Conservation (phyloP, 2,888 invertebrate genomes). For the Ptilodon capucinus region DNA sequence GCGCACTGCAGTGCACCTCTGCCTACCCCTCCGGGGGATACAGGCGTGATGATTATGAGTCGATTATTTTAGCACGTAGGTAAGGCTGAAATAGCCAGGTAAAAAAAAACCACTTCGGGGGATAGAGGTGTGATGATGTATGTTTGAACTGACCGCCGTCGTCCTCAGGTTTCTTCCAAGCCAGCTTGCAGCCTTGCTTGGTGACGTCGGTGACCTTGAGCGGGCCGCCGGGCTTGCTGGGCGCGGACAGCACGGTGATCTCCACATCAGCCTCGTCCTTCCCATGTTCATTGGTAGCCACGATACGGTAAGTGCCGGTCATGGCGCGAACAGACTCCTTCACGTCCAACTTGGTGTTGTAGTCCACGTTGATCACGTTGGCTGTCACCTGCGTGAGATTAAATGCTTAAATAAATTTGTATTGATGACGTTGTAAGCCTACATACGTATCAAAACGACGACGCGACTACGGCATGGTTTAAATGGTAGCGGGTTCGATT, state of each 20-base stretch:
- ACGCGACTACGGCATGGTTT: too few species aligned
- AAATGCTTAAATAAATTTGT: not conserved
- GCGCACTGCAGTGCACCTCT: too few species aligned
- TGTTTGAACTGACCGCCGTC: constrained; percentile 93
- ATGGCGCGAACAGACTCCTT: constrained; percentile 91
- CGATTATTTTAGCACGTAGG: too few species aligned
- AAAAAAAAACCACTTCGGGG: too few species aligned
- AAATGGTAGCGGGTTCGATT: too few species aligned
- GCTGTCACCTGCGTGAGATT: constrained; percentile 78
- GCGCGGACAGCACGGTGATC: constrained; percentile 92
- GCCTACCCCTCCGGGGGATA: too few species aligned
- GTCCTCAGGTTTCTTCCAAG: constrained; percentile 97
- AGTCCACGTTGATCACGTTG: constrained; percentile 92
- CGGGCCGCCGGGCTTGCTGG: constrained; percentile 94
- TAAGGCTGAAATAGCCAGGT: too few species aligned
- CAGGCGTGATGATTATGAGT: too few species aligned
- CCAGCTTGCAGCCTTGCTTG: constrained; percentile 93
- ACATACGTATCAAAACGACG: too few species aligned
- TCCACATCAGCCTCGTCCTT: constrained; percentile 96
- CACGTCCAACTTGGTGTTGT: constrained; percentile 93
- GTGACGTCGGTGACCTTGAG: constrained; percentile 94
- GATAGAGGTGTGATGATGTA: too few species aligned
- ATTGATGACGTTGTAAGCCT: too few species aligned
- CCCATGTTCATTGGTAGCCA: constrained; percentile 95
- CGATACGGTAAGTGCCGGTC: constrained; percentile 94